Percentiles rank a stretch among this genome's conserved stretches.
Evolutionary conservation across 1,140 invertebrate species (phyloP).

Genomic region (Diachasmimorpha longicaudata): DNA sequence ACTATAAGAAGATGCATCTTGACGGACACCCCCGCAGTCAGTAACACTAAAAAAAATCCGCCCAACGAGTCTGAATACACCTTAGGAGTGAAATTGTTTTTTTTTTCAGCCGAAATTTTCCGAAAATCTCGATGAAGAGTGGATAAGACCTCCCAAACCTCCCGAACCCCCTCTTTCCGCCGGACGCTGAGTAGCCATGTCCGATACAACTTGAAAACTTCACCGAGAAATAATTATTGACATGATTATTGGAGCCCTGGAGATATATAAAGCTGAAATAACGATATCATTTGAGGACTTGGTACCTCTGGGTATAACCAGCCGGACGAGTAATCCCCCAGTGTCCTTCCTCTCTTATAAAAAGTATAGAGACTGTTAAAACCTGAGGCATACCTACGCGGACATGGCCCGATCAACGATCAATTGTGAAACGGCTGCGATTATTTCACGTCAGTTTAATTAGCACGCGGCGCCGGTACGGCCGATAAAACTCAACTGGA

Average conservation of each 20-base stretch:
- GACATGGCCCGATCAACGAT: constrained; percentile 59
- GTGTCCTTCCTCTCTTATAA: constrained; percentile 27
- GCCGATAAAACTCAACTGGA: constrained; percentile 56
- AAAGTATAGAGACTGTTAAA: neutral
- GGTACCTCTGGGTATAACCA: constrained; percentile 22
- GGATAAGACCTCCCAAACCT: too few species aligned
- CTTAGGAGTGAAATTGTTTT: too few species aligned
- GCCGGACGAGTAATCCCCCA: constrained; percentile 18
- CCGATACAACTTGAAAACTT: too few species aligned
- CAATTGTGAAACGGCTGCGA: constrained; percentile 58
- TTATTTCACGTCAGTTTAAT: constrained; percentile 64
- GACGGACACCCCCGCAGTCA: too few species aligned
- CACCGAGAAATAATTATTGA: too few species aligned
- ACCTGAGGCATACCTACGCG: constrained; percentile 22
- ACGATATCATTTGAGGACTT: constrained; percentile 8
- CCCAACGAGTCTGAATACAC: too few species aligned
- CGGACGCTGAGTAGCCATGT: too few species aligned
- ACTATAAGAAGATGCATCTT: too few species aligned
- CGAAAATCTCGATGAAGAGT: too few species aligned
- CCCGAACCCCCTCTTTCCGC: too few species aligned
- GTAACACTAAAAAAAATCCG: too few species aligned
- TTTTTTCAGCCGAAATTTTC: too few species aligned
- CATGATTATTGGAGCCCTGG: neutral
- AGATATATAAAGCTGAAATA: neutral
- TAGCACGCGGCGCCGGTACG: constrained; percentile 59